Evolutionary conservation across 2,888 invertebrate species (phyloP).

Genomic region (Venustoraphidia nigricollis): DNA sequence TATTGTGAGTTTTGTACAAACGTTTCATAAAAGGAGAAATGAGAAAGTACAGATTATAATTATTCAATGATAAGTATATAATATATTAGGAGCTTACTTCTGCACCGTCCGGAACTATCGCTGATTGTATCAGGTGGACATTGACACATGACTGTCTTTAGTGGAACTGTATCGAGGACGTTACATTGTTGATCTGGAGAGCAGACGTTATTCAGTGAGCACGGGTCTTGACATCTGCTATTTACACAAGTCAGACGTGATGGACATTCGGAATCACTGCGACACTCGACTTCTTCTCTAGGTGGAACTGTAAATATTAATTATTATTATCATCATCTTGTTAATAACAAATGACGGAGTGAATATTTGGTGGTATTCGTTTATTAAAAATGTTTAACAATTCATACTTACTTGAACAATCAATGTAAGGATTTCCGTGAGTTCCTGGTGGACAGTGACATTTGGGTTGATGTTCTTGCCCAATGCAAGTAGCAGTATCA

Average conservation of each 20-base stretch:
- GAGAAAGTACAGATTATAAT: too few relatives aligned
- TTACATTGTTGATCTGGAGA: conserved; percentile 62
- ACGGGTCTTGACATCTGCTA: conserved; percentile 61
- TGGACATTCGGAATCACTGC: conserved; percentile 60
- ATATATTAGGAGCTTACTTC: conserved; percentile 14
- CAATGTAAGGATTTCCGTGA: conserved; percentile 62
- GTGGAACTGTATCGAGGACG: conserved; percentile 60
- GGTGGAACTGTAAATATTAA: conserved; percentile 14
- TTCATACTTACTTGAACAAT: conserved; percentile 38
- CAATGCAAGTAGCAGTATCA: conserved; percentile 57
- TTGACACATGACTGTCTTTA: conserved; percentile 73
- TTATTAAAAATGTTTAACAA: conserved; percentile 13
- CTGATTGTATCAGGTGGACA: conserved; percentile 71
- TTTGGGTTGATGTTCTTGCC: conserved; percentile 57
- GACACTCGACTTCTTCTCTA: conserved; percentile 43
- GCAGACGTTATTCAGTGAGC: conserved; percentile 54
- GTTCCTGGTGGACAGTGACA: conserved; percentile 64
- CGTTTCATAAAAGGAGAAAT: too few relatives aligned
- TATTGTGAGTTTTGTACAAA: conserved; percentile 19
- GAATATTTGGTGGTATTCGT: background rate
- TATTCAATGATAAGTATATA: too few relatives aligned
- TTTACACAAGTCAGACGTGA: conserved; percentile 63
- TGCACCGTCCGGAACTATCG: conserved; percentile 57
- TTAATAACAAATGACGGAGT: too few relatives aligned
- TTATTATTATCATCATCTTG: background rate